phyloP scores from a whole-genome alignment of 2,113 vertebrate genomes.

The Pomatostomus ruficeps region DNA sequence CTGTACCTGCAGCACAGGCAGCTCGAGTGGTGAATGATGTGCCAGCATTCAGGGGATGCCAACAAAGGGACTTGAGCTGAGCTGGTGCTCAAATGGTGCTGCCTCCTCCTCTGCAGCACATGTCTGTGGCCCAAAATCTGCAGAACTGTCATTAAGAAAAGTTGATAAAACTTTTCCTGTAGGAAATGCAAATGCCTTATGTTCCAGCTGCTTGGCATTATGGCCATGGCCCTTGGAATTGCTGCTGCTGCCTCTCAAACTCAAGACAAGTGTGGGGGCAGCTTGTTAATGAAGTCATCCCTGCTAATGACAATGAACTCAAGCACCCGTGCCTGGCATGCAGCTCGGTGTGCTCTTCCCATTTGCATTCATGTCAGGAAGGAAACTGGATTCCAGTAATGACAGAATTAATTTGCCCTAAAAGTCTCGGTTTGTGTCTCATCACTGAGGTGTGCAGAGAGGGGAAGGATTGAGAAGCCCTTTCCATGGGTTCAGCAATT shows the following conservation, averaged over 20 bases:
- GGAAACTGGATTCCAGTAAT: conserved; percentile 46
- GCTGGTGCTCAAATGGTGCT: neutral
- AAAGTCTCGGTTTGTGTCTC: neutral
- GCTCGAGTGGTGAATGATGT: neutral
- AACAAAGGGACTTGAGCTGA: fast-evolving
- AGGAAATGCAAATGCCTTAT: neutral
- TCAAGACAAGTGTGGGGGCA: fast-evolving
- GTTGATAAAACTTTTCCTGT: neutral
- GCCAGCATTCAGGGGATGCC: fast-evolving
- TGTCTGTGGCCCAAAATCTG: neutral
- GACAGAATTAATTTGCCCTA: conserved; percentile 22
- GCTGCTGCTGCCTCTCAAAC: neutral
- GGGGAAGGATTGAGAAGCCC: neutral
- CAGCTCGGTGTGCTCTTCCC: conserved; percentile 14
- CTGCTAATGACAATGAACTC: neutral
- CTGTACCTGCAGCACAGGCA: neutral
- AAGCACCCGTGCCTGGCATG: neutral
- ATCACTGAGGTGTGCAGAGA: neutral
- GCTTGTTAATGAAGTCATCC: conserved; percentile 45
- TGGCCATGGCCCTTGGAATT: neutral
- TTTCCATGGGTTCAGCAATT: neutral
- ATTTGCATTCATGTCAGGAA: conserved; percentile 40
- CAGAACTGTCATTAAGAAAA: neutral
- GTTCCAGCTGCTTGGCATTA: neutral
- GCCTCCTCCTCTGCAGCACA: neutral